Evolutionary conservation across 1,140 invertebrate genomes (phyloP), one percentile per base, ranked within the genome.

Genomic region (Panagrolaimus sp.): DNA sequence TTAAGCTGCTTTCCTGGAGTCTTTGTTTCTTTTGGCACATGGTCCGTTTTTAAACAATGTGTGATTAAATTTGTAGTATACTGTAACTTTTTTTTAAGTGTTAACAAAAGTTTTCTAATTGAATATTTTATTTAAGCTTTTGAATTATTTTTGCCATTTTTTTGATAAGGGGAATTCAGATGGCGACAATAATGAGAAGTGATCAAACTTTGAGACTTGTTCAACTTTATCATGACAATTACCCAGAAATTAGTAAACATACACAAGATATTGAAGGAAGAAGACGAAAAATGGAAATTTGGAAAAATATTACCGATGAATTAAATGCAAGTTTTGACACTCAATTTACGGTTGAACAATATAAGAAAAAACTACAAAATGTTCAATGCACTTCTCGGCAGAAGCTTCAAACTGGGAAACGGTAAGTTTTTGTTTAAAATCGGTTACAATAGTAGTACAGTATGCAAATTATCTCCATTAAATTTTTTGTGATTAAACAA

Each of bases 181-280:
- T 71, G 70, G 67, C 58, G 28, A 67, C 72, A 43, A 73, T 73
- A 38, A 73, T 73, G 72, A 72, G 72, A 28, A 46, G 52, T 24
- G 72, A 73, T 26, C 72, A 73, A 48, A 73, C 72, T 17, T 43
- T 73, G 9, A 63, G 71, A n/a, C 47, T 73, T 12, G 73, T 73
- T 26, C 72, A 73, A 48, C 71, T 73, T 26, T 73, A 73, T 63
- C 72, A 73, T 63, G 43, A 72, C 28, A 52, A 73, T 52, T 73
- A 73, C 66, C 72, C 72, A 26, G 72, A 73, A 62, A 73, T 73
- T 74, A 65, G 71, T 24, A 72, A 71, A 17, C 74, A 73, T 43
- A 73, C 69, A 17, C 72, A 73, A 58, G 72, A 73, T 47, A 44
- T 63, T 24, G 72, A 73, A 38, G 72, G 72, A 12, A 44, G 72